Evolutionary conservation across 2,797 vertebrate species (phyloP), one percentile per base, ranked within the genome.

Genomic region (Megaceryle alcyon): DNA sequence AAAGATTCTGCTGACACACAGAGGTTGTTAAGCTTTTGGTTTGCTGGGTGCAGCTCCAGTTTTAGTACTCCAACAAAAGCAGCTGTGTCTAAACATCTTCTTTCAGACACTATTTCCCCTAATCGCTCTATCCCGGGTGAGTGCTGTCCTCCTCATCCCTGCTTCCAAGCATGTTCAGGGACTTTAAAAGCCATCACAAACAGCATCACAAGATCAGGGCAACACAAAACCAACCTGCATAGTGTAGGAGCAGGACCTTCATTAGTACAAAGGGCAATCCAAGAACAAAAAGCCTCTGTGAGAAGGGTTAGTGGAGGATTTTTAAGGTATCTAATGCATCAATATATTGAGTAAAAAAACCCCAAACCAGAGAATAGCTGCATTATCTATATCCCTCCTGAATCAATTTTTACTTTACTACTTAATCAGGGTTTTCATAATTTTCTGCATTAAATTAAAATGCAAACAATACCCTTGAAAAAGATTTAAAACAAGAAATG

Each of bases 1-100:
- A 70, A 76, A 72, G 80, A 82, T 80, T 84, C 66, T 70, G 90
- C 94, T 90, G 92, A 92, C 82, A 83, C 46, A 39, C 69, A 71
- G 48, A 87, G 83, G 73, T 77, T 93, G 60, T 53, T 39, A 16
- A 64, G 73, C 63, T 75, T 77, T 65, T 66, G 4, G 1, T 61
- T 91, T 3, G 11, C 54, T 59, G 61, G 37, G 59, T 69, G 44
- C 61, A 81, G 76, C 83, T 79, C 59, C 59, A 46, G 56, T 72
- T 88, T 60, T 3, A 78, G 54, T 14, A 17, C 65, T 63, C 41
- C 79, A 91, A 68, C 54, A 79, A 94, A 87, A 94, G 69, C 69
- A 91, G 69, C 66, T 69, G 43, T 29, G 23, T 46, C 65, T 56
- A 23, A 91, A 82, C 28, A 73, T 14, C 56, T 46, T 51, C 41